phyloP scores from a whole-genome alignment of 2,113 vertebrate species.

The Cephalopterus ornatus region DNA sequence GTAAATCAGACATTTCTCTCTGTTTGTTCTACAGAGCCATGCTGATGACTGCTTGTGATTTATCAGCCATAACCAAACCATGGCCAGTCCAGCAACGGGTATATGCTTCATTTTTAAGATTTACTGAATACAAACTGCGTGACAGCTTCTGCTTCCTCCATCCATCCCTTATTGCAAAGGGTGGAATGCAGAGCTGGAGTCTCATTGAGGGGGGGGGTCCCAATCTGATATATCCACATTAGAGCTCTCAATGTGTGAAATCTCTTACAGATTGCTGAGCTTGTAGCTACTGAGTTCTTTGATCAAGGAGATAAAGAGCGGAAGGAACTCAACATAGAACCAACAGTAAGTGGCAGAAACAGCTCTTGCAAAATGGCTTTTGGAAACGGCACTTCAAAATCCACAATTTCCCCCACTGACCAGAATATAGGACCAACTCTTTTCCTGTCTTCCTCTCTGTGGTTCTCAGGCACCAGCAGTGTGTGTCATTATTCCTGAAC shows the following conservation, averaged over 20 bases:
- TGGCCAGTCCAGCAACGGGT: slow-evolving; percentile 98
- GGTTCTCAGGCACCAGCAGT: not conserved
- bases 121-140: not conserved
- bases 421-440: not conserved
- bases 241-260: not conserved
- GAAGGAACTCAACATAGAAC: slow-evolving; percentile 92
- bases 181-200: not conserved
- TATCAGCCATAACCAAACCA: slow-evolving; percentile 98
- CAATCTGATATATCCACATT: not conserved
- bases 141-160: not conserved
- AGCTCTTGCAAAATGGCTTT: not conserved
- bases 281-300: slow-evolving; percentile 95
- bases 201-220: not conserved
- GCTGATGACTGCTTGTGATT: slow-evolving; percentile 98
- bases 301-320: slow-evolving; percentile 97
- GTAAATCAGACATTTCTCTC: not conserved
- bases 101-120: slow-evolving; percentile 18
- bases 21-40: slow-evolving; percentile 82
- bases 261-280: slow-evolving; percentile 88
- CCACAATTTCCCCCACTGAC: not conserved
- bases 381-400: not conserved
- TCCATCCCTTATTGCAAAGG: not conserved
- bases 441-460: not conserved
- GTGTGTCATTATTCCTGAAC: not conserved
- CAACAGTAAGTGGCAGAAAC: slow-evolving; percentile 81